phyloP scores from a whole-genome alignment of 2,888 invertebrate genomes.

The Clostera curtula region DNA sequence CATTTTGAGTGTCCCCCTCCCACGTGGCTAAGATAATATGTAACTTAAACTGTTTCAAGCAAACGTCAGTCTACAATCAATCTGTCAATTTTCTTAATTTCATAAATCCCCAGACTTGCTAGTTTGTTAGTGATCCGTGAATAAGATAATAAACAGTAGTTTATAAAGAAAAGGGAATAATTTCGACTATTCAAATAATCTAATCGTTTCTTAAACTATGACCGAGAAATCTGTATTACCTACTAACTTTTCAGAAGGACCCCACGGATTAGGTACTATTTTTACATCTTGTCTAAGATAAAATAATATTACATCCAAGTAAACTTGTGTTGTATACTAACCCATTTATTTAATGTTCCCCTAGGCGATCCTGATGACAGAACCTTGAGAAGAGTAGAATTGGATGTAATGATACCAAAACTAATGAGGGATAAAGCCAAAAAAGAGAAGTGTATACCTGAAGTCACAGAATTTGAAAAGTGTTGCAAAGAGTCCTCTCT shows the following conservation, averaged over 20 bases:
- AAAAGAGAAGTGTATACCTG: constrained; percentile 82
- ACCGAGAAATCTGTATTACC: constrained; percentile 52
- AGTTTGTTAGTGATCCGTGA: no score
- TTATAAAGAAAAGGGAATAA: no score
- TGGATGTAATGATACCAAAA: constrained; percentile 91
- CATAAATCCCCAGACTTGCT: no score
- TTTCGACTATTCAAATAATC: no score
- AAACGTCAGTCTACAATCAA: no score
- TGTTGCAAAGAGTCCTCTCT: constrained; percentile 83
- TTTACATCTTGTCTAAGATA: not conserved
- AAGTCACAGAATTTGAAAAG: constrained; percentile 81
- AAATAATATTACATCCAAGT: not conserved
- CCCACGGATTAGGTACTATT: constrained; percentile 71
- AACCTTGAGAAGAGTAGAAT: constrained; percentile 89
- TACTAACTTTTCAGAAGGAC: constrained; percentile 61
- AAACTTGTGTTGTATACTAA: not conserved
- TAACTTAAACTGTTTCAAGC: no score
- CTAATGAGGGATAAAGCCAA: constrained; percentile 89
- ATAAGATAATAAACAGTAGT: no score
- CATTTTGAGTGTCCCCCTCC: no score
- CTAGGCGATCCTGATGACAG: constrained; percentile 90
- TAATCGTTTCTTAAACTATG: no score
- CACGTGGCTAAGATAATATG: no score
- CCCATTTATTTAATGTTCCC: constrained; percentile 42
- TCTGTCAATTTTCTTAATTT: no score